Base-by-base conservation (phyloP, 2,888 invertebrate genomes). In the Girardia tigrina region DNA sequence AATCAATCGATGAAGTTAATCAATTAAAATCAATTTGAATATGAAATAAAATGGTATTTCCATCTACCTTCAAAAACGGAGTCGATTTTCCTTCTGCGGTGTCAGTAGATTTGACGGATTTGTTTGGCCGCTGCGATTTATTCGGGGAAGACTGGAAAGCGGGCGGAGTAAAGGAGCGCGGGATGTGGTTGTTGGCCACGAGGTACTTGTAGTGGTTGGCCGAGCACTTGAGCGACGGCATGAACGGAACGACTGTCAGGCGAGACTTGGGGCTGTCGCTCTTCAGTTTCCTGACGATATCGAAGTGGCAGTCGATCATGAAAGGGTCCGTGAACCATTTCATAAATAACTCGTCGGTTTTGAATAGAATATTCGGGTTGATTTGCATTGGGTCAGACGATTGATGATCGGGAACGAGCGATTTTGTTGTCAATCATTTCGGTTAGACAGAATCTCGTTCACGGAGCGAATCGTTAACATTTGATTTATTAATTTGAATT, bases 281-380 rank as follows among this genome's bases (percentile, higher is more conserved):
- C n/a, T 56, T 56, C n/a, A 56, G 23, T n/a, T 56, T 56, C 23
- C n/a, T 56, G 20, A 56, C n/a, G 23, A 56, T 56, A 56, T 56
- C 56, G 23, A 56, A 56, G n/a, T 56, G 56, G 23, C 56, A 56
- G 4, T 56, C 56, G 56, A n/a, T n/a, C 23, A 56, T 56, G 23
- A 56, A 56, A 8, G 56, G 56, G 23, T 56, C 56, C 4, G 56
- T 56, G n/a, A 56, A 56, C 56, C 56, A 56, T 56, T 56, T 56
- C 56, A 56, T 56, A 56, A 56, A 56, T 16, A 56, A 56, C 23
- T 56, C 56, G 56, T 56, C 56, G n/a, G 56, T 56, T 56, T 56
- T 56, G 6, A 56, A 56, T 56, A 56, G 23, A 56, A 56, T 56
- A 56, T 56, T 56, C 4, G 56, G 56, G 23, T 56, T 56, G n/a